phyloP scores from a whole-genome alignment of 2,888 invertebrate genomes.

The Polyploca ridens region DNA sequence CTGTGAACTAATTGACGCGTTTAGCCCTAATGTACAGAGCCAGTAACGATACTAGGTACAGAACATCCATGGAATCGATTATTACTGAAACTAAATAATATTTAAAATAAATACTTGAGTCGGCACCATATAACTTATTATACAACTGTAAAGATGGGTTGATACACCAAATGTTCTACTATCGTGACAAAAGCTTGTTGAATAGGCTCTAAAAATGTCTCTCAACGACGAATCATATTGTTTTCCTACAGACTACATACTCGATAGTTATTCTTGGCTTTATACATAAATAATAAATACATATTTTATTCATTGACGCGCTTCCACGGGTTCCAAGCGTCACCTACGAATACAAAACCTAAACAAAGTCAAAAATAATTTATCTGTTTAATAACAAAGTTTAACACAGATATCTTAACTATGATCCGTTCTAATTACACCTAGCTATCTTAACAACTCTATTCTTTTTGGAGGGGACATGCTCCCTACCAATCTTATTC shows the following conservation, averaged over 20 bases:
- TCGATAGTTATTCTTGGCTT: slow-evolving; percentile 9
- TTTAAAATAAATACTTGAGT: background rate
- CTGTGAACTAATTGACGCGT: background rate
- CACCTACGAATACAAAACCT: slow-evolving; percentile 53
- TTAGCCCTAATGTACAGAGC: background rate
- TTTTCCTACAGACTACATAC: background rate
- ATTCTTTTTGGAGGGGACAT: slow-evolving; percentile 46
- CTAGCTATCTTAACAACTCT: slow-evolving; percentile 72
- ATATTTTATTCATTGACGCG: slow-evolving; percentile 20
- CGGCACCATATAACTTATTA: background rate
- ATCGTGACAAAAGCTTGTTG: background rate
- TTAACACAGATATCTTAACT: slow-evolving; percentile 60
- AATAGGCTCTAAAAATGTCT: slow-evolving; percentile 3
- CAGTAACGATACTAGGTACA: background rate
- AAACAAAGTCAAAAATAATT: slow-evolving; percentile 62
- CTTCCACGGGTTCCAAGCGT: slow-evolving; percentile 29
- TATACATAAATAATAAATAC: slow-evolving; percentile 3
- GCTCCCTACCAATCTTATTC: slow-evolving; percentile 18
- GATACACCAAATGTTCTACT: background rate
- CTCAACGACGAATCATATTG: background rate
- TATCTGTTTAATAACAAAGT: slow-evolving; percentile 60
- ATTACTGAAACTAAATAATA: background rate
- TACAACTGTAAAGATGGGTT: background rate
- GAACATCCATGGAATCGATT: background rate
- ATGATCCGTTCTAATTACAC: slow-evolving; percentile 67